Evolutionary conservation across 2,113 vertebrate genomes (phyloP), one percentile per base, ranked within the genome.

Genomic region (Petromus typicus): DNA sequence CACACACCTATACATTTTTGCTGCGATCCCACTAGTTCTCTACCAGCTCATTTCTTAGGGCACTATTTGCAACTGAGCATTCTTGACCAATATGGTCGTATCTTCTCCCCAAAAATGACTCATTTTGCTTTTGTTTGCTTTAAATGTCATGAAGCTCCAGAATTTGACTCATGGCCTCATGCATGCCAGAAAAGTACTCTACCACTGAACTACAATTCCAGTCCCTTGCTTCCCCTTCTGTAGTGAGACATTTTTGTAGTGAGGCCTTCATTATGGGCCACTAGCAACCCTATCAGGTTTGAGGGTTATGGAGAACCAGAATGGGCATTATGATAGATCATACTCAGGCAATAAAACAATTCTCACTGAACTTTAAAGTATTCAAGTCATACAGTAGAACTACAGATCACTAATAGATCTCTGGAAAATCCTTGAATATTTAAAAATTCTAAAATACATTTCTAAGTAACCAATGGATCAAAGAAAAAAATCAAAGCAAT

Each of bases 351-450:
- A 66, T 56, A 64, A 80, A 64, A 86, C 11, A 78, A 57, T 22
- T 92, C n/a, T 86, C 22, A 45, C 10, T 63, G 73, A 71, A 37
- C 43, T 37, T 80, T 20, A 81, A 81, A 81, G 20, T 3, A 81
- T 86, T 23, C 20, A 73, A 73, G 14, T 81, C 9, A 81, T 57
- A 81, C 10, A 75, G 43, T 30, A 45, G 40, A 75, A 40, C 66
- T 59, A 83, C 78, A 76, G 37, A 48, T 57, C 10, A 91, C 14
- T 59, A 83, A 27, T 25, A 48, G 32, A 34, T 88, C 84, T 92
- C 73, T 76, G 86, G 61, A 69, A 95, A 81, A 81, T 64, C 23
- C n/a, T 67, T 32, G 79, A 32, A 37, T 91, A 57, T 37, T 81
- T 86, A 37, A n/a, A 76, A 48, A 48, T 76, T 48, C 43, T 17